Percentiles rank a stretch among this genome's conserved stretches.
These are phyloP conservation scores for Teleopsis dalmanni DNA, from an alignment of 1,140 invertebrate species.

Conservation along the genomic window DNA sequence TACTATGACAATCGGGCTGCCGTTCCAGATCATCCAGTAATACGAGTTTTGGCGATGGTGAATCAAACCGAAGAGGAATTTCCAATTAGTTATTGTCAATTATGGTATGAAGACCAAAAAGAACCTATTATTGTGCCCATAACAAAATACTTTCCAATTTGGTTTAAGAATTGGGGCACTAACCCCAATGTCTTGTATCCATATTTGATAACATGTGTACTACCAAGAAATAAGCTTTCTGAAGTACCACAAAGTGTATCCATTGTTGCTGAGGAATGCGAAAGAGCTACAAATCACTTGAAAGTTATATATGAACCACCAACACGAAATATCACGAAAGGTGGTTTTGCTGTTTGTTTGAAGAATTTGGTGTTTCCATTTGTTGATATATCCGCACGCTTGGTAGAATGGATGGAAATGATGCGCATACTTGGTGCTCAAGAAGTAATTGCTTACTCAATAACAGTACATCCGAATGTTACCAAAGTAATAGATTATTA, in stretches of 20 bases:
- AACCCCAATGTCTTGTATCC: slow-evolving; percentile 76
- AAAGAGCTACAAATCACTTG: slow-evolving; percentile 72
- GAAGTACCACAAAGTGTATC: slow-evolving; percentile 71
- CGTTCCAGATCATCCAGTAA: slow-evolving; percentile 58
- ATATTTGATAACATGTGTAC: slow-evolving; percentile 74
- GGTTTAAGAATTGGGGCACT: slow-evolving; percentile 84
- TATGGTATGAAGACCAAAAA: slow-evolving; percentile 76
- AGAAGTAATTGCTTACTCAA: slow-evolving; percentile 81
- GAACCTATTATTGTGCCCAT: slow-evolving; percentile 64
- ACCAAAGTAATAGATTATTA: slow-evolving; percentile 77
- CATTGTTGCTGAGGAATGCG: slow-evolving; percentile 69
- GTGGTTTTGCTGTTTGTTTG: slow-evolving; percentile 84
- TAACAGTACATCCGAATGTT: slow-evolving; percentile 75
- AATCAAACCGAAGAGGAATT: slow-evolving; percentile 73
- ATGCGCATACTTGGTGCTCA: slow-evolving; percentile 75
- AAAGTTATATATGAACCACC: slow-evolving; percentile 59
- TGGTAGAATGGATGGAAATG: slow-evolving; percentile 89
- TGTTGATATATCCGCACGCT: slow-evolving; percentile 72
- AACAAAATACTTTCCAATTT: slow-evolving; percentile 77
- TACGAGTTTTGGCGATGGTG: slow-evolving; percentile 80
- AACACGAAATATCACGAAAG: slow-evolving; percentile 41
- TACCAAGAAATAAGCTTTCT: slow-evolving; percentile 59
- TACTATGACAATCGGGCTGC: slow-evolving; percentile 72
- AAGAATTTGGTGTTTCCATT: slow-evolving; percentile 82
- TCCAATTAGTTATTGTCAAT: slow-evolving; percentile 69